phyloP scores from a whole-genome alignment of 2,113 vertebrate genomes.

The Pandion haliaetus region DNA sequence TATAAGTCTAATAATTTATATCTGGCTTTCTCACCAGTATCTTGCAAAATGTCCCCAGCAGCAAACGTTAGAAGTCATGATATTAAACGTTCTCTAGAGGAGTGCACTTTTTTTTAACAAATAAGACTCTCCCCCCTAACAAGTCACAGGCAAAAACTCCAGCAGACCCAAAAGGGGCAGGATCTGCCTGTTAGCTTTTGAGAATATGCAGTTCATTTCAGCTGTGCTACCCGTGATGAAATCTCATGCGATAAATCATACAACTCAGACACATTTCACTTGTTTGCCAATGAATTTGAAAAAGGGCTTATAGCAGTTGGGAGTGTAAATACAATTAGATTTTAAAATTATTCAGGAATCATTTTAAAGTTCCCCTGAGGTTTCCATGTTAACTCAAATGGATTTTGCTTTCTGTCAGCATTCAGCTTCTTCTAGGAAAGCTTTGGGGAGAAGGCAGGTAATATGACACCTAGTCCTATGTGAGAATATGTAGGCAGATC shows the following conservation, averaged over 20 bases:
- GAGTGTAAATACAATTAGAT: slow-evolving; percentile 65
- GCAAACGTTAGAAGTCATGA: slow-evolving; percentile 40
- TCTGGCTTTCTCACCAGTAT: background rate
- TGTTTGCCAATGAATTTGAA: slow-evolving; percentile 70
- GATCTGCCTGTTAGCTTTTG: background rate
- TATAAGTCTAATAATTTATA: background rate
- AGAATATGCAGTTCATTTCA: background rate
- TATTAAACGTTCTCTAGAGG: slow-evolving; percentile 1
- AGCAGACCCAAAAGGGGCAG: background rate
- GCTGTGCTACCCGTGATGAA: background rate
- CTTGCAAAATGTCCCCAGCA: background rate
- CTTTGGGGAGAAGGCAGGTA: slow-evolving; percentile 42
- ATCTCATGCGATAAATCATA: slow-evolving; percentile 57
- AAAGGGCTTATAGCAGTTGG: slow-evolving; percentile 57
- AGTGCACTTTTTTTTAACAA: background rate
- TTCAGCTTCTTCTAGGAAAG: slow-evolving; percentile 42
- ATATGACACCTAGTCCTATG: background rate
- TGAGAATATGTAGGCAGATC: slow-evolving; percentile 22
- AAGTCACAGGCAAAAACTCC: background rate
- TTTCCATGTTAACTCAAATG: slow-evolving; percentile 40
- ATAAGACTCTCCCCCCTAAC: background rate
- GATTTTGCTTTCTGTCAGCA: slow-evolving; percentile 56
- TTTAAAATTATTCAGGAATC: slow-evolving; percentile 73
- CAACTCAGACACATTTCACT: slow-evolving; percentile 44
- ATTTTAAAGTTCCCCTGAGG: slow-evolving; percentile 56